Evolutionary conservation across 2,113 vertebrate genomes (phyloP), one percentile per base, ranked within the genome.

Genomic region (Carassius auratus): DNA sequence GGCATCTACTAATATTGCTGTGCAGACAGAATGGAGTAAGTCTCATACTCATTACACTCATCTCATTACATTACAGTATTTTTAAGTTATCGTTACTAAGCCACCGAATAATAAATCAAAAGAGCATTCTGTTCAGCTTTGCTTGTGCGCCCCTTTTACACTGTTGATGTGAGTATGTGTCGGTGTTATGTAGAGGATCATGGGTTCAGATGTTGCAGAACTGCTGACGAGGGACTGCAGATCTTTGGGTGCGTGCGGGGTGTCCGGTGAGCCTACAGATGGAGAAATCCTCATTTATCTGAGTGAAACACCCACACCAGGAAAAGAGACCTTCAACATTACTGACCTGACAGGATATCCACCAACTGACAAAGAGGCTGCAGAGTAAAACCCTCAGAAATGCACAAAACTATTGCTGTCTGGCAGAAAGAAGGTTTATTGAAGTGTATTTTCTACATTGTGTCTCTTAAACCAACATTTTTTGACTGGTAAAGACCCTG

Each of bases 1-100:
- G 97, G 97, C 94, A 96, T 21, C 88, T 97, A 5, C 88, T 98
- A 79, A 90, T 97, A 85, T 94, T 98, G 73, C 95, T 98, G 48
- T 99, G 97, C 92, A 93, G 93, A 75, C 97, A 99, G 93, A 99
- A 98, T 13, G 97, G 97, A 84, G 97, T 98, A 86, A 76, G 93
- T 89, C 1, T 14, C 8, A 9, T 76, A 19, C 48, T 76, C 15
- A 55, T 30, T 26, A 48, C 10, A 0, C 23, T 66, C 9, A 64
- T 64, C 33, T 69, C 13, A 69, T 36, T 30, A 19, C 30, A 30
- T 33, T 69, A 17, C 1, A 52, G n/a, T 4, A 76, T 30, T 45
- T 23, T 26, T 42, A 42, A 7, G 38, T 42, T 42, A 42, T 6
- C 38, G 7, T 7, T 42, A 8, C 38, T 42, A 42, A 42, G 38